Evolutionary conservation across 1,140 invertebrate genomes (phyloP), one percentile per base, ranked within the genome.

Genomic region (Thaumatotibia leucotreta): DNA sequence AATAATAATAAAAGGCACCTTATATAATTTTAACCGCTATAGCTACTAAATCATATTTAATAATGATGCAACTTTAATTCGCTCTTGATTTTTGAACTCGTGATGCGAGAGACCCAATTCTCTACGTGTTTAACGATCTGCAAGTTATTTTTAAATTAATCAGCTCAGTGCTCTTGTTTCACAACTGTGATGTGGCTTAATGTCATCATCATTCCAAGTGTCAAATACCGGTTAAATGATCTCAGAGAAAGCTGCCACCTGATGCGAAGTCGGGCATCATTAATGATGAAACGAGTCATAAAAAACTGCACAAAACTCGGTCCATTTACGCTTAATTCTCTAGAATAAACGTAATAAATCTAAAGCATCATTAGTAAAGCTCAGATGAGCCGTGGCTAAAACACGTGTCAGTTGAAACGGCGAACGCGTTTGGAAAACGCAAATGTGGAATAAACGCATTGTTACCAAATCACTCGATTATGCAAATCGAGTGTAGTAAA

Each of bases 311-410:
- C 52, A 31, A 27, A 58, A 58, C 52, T 29, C n/a, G 24, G 23
- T 58, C 5, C 24, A 58, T 29, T 58, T 31, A 58, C n/a, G 14
- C n/a, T 66, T 75, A 70, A 76, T 78, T 78, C 73, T 72, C 65
- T 69, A 64, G 45, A 50, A 64, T 17, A 67, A 75, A 64, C 27
- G 73, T 67, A 74, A 77, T 80, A 82, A 78, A 78, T 81, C 76
- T 71, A 66, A 73, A 58, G 54, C 68, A 69, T 74, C 78, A 79
- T 81, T 77, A 80, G 64, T 63, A 61, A 63, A 67, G 17, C n/a
- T 9, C 14, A 72, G 73, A 82, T 78, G 76, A 73, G 66, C 74
- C 75, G 73, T 78, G 72, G 67, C 73, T 75, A 75, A 45, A 76
- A 70, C 63, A 31, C n/a, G 52, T 63, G 67, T 73, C 67, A 66